These are phyloP conservation scores for Apaloderma vittatum DNA, from an alignment of 2,113 vertebrate species.

Conservation along the genomic window DNA sequence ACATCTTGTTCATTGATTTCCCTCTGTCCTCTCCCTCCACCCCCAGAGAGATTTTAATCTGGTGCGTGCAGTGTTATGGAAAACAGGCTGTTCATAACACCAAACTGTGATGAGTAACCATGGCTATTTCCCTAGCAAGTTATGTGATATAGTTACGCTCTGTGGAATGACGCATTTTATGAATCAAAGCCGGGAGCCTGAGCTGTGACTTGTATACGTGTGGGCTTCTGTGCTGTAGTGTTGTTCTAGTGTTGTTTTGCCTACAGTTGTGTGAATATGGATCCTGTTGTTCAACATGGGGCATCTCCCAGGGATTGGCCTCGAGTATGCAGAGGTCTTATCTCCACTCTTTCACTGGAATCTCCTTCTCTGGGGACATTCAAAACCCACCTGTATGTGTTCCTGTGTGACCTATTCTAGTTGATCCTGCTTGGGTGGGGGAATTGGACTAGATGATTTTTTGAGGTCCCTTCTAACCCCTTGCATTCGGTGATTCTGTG, in stretches of 20 bases:
- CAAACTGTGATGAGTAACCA: conserved; percentile 39
- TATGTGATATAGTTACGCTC: background rate
- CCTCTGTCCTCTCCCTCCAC: background rate
- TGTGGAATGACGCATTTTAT: conserved; percentile 9
- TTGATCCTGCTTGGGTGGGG: no score
- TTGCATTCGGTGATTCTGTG: no score
- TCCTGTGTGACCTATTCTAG: no score
- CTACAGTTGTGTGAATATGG: background rate
- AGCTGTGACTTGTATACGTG: background rate
- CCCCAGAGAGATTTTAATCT: conserved; percentile 15
- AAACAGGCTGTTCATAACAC: background rate
- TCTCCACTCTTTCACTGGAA: background rate
- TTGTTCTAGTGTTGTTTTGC: background rate
- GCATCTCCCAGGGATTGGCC: background rate
- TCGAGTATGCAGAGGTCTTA: background rate
- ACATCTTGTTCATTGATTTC: conserved; percentile 22
- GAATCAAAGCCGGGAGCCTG: conserved; percentile 40
- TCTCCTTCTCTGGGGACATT: no score
- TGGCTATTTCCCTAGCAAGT: conserved; percentile 33
- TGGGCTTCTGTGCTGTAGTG: background rate
- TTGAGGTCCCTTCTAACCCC: no score
- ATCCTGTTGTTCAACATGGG: background rate
- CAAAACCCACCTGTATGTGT: no score
- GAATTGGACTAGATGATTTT: no score
- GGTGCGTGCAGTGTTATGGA: background rate